A percentile compares a stretch with the other conserved stretches of the same genome.
These are phyloP conservation scores for Drosophila vallismaia DNA, from an alignment of 2,888 invertebrate species.

Conservation along the genomic window DNA sequence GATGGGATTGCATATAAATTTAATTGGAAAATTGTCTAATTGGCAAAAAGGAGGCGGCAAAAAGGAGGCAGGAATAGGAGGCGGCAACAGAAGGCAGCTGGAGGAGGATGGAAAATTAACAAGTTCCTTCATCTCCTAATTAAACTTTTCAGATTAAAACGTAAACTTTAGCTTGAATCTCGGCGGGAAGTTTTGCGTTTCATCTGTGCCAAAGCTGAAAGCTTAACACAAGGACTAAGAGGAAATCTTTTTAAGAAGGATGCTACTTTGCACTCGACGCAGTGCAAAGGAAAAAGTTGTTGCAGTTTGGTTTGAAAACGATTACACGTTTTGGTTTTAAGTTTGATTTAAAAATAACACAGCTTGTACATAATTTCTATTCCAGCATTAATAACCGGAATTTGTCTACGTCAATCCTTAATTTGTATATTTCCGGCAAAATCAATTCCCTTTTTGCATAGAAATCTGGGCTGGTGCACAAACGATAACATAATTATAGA, in stretches of 20 bases:
- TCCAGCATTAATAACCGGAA: too few species aligned
- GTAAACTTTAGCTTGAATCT: conserved; percentile 16
- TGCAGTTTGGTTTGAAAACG: neutral
- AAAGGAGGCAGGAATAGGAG: neutral
- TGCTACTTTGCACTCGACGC: conserved; percentile 28
- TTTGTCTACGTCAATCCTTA: neutral
- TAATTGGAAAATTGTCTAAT: conserved; percentile 55
- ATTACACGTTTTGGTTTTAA: too few species aligned
- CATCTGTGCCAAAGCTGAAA: neutral
- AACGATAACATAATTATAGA: conserved; percentile 59
- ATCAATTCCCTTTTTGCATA: neutral
- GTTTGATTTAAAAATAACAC: too few species aligned
- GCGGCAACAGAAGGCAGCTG: neutral
- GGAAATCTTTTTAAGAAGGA: conserved; percentile 24
- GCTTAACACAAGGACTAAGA: conserved; percentile 12
- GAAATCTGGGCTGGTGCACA: conserved; percentile 3
- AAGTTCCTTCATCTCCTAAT: conserved; percentile 38
- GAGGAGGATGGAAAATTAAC: conserved; percentile 18
- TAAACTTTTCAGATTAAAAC: conserved; percentile 43
- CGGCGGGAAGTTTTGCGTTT: conserved; percentile 22
- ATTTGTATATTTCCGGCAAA: neutral
- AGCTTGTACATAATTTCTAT: too few species aligned
- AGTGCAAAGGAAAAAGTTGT: conserved; percentile 18
- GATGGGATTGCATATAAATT: conserved; percentile 10
- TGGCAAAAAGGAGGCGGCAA: conserved; percentile 1